phyloP scores from a whole-genome alignment of 2,888 invertebrate species.

The Euzophera pinguis region DNA sequence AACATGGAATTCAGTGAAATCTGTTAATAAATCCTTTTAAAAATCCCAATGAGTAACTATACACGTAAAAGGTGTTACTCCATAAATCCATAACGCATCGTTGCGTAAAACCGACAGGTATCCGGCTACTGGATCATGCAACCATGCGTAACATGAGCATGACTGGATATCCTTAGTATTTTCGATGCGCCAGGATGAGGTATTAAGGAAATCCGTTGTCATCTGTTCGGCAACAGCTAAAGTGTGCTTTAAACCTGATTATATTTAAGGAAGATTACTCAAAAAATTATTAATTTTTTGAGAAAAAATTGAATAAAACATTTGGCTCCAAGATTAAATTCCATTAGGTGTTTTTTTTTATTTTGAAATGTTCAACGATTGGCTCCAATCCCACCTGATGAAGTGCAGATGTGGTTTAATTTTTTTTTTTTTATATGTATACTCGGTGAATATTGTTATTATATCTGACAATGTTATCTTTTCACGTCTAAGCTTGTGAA shows the following conservation, averaged over 20 bases:
- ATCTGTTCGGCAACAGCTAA: not conserved
- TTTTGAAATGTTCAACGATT: too few species aligned
- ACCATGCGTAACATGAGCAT: constrained; percentile 19
- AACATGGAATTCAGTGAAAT: not conserved
- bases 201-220: constrained; percentile 20
- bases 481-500: too few species aligned
- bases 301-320: too few species aligned
- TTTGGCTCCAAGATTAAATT: too few species aligned
- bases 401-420: too few species aligned
- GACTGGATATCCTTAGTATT: constrained; percentile 3
- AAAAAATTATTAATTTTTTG: too few species aligned
- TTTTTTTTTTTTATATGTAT: too few species aligned
- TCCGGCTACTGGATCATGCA: constrained; percentile 20
- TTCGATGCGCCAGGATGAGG: not conserved
- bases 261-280: too few species aligned
- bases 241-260: not conserved
- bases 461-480: too few species aligned
- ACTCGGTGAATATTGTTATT: too few species aligned
- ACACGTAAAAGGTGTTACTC: constrained; percentile 23
- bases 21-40: constrained; percentile 12
- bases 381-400: too few species aligned
- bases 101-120: constrained; percentile 14
- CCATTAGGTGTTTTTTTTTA: too few species aligned
- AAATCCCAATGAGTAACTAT: constrained; percentile 34
- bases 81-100: constrained; percentile 25